Evolutionary conservation across 1,140 invertebrate species (phyloP), one percentile per base, ranked within the genome.

Genomic region (Thaumatotibia leucotreta): DNA sequence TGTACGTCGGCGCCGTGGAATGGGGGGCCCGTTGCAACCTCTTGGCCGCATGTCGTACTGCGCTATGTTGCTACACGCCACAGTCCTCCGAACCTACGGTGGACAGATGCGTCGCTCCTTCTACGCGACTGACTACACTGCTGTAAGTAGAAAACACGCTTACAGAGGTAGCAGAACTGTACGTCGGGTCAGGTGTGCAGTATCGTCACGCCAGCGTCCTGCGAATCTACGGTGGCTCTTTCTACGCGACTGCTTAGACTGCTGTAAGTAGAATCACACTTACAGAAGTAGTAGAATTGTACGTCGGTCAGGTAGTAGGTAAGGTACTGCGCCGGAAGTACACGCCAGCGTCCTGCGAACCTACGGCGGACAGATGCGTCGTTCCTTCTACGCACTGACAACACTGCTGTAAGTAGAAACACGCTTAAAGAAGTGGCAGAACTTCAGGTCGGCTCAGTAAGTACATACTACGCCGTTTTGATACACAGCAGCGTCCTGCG

Each of bases 361-460:
- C 0, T 89, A 89, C 33, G 87, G 87, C 5, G 87, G 87, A 2
- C 87, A 89, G 39, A 79, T 89, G 83, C 80, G 84, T 14, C 75
- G 84, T 24, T 88, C 85, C 0, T 89, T 88, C 71, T 89, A 86
- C 27, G 87, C 87, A 88, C 85, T 5, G 87, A 89, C 69, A 88
- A 89, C 52, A 89, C 84, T 33, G 87, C 85, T 67, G 87, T 89
- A 70, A 85, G 83, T 84, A 63, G n/a, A n/a, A n/a, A n/a, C n/a
- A n/a, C n/a, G n/a, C n/a, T n/a, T n/a, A n/a, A n/a, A n/a, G n/a
- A n/a, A n/a, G n/a, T n/a, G n/a, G n/a, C n/a, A n/a, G n/a, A n/a
- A n/a, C n/a, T n/a, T n/a, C n/a, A n/a, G n/a, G n/a, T n/a, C n/a
- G n/a, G n/a, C n/a, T n/a, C n/a, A n/a, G n/a, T n/a, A n/a, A n/a